Evolutionary conservation across 2,113 vertebrate species (phyloP).

Genomic region (Gymnocephalus cernua): DNA sequence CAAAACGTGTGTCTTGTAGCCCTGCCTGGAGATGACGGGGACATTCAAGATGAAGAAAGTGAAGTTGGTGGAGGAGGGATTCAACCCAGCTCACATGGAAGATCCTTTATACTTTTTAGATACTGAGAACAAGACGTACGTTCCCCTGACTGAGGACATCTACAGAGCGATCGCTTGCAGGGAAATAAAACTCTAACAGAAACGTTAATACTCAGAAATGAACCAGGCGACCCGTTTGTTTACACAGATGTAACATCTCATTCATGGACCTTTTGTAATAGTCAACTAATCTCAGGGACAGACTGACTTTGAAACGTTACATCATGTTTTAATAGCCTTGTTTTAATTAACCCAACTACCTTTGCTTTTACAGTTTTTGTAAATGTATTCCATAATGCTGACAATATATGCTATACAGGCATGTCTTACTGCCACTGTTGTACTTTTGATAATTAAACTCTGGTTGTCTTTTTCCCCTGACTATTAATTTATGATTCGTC

Average conservation of each 20-base stretch:
- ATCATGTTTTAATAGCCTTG: neutral
- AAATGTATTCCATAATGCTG: neutral
- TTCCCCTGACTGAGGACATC: conserved; percentile 77
- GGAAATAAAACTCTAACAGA: conserved; percentile 85
- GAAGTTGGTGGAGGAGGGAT: conserved; percentile 89
- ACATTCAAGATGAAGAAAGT: conserved; percentile 92
- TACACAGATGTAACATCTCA: conserved; percentile 15
- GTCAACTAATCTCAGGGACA: conserved; percentile 78
- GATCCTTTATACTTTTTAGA: conserved; percentile 90
- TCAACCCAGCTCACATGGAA: conserved; percentile 78
- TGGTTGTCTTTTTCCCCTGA: neutral
- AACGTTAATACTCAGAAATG: neutral
- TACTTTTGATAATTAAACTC: conserved; percentile 39
- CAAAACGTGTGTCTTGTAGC: conserved; percentile 74
- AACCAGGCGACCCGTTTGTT: neutral
- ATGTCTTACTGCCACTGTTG: conserved; percentile 13
- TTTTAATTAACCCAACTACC: conserved; percentile 25
- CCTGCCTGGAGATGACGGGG: conserved; percentile 86
- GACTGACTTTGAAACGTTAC: conserved; percentile 9
- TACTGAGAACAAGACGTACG: conserved; percentile 74
- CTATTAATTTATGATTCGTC: neutral
- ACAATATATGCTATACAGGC: neutral
- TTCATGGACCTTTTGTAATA: conserved; percentile 26
- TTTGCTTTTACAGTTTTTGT: conserved; percentile 19
- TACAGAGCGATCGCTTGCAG: conserved; percentile 76